A percentile compares a stretch with the other conserved stretches of the same genome.
These are phyloP conservation scores for Acanthochromis polyacanthus DNA, from an alignment of 2,113 vertebrate genomes.

Conservation along the genomic window DNA sequence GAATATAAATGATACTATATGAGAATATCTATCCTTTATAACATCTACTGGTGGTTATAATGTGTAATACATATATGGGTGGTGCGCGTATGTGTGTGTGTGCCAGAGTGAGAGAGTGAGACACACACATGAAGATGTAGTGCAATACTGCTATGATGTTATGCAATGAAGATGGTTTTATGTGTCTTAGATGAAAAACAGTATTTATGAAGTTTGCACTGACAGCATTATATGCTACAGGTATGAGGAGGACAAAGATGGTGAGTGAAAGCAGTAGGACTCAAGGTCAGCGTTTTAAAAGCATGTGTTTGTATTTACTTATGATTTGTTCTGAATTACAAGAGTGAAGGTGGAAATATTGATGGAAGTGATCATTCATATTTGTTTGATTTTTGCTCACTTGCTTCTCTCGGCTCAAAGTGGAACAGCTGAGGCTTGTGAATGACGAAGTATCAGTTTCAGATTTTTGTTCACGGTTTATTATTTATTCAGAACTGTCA, in stretches of 20 bases:
- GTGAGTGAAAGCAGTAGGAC: constrained; percentile 27
- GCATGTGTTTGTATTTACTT: constrained; percentile 80
- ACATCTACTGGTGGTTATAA: constrained; percentile 62
- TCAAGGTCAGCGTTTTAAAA: constrained; percentile 57
- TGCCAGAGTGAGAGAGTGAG: constrained; percentile 51
- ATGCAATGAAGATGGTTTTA: constrained; percentile 80
- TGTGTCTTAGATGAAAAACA: constrained; percentile 64
- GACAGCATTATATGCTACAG: constrained; percentile 67
- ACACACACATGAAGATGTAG: constrained; percentile 67
- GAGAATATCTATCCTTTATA: constrained; percentile 66
- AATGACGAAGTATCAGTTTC: constrained; percentile 51
- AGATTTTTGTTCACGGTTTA: constrained; percentile 41
- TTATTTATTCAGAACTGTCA: constrained; percentile 70
- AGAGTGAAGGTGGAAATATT: constrained; percentile 76
- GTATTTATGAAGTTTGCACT: constrained; percentile 79
- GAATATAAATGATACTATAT: constrained; percentile 61
- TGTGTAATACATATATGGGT: constrained; percentile 66
- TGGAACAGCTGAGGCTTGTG: constrained; percentile 56
- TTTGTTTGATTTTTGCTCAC: constrained; percentile 63
- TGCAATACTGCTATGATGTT: constrained; percentile 81
- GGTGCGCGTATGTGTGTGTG: constrained; percentile 48
- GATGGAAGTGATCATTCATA: constrained; percentile 75
- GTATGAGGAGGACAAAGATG: constrained; percentile 46
- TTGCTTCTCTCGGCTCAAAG: constrained; percentile 49
- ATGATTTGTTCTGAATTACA: constrained; percentile 76